Percentiles rank a stretch among this genome's conserved stretches.
phyloP scores from a whole-genome alignment of 2,113 vertebrate genomes.

The Pardalotus punctatus region DNA sequence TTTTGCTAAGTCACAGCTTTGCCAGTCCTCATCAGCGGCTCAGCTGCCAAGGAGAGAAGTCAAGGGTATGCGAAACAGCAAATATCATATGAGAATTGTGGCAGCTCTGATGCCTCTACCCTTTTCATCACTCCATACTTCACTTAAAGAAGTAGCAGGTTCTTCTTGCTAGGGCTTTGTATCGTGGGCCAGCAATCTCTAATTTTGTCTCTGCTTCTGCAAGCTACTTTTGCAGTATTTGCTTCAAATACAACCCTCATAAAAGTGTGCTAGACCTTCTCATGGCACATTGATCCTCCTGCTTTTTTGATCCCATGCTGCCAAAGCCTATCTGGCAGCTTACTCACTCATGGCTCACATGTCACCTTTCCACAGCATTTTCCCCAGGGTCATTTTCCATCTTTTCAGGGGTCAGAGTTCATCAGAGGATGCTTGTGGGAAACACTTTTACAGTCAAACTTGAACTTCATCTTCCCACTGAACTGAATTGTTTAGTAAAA shows the following conservation, averaged over 20 bases:
- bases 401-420: background rate
- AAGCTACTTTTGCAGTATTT: background rate
- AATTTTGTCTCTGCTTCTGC: background rate
- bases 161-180: background rate
- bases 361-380: background rate
- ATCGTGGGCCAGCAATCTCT: background rate
- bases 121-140: constrained; percentile 22
- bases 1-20: background rate
- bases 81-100: background rate
- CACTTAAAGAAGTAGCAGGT: background rate
- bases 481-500: background rate
- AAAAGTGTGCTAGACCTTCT: background rate
- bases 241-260: background rate
- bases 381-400: background rate
- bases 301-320: background rate
- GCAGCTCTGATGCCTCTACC: background rate
- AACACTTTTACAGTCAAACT: background rate
- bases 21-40: background rate
- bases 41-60: background rate
- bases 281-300: background rate
- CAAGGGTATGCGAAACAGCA: background rate
- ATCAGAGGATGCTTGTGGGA: background rate
- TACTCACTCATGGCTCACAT: background rate
- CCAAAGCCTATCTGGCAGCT: background rate
- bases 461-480: background rate